Evolutionary conservation across 2,797 vertebrate species (phyloP), one percentile per base, ranked within the genome.

Genomic region (Ctenosaura bakeri): DNA sequence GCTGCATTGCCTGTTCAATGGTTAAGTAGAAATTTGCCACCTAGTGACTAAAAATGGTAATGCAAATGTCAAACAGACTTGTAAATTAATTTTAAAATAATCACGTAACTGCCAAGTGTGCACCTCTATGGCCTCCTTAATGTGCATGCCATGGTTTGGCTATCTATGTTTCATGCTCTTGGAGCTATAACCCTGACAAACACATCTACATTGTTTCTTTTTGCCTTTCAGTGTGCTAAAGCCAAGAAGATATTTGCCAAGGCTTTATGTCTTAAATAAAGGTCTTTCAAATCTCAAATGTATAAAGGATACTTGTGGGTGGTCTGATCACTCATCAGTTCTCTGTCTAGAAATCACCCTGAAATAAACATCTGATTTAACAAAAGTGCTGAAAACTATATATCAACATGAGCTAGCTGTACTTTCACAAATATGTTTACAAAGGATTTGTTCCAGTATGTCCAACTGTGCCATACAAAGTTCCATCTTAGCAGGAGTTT

Each of bases 351-450:
- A 76, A 35, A 42, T n/a, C 26, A 8, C 64, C 24, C 46, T 71
- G 6, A 18, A 26, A 46, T 29, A 83, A 76, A 89, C 35, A 50
- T 14, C 64, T 90, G 69, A 10, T 0, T 76, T 84, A 74, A n/a
- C 69, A n/a, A 0, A 42, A 16, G 77, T 71, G 91, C 18, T 91
- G 79, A 86, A 92, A 92, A 26, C 29, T 35, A 42, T 46, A 83
- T 29, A 29, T 76, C 16, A 86, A 78, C 86, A 82, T 54, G 50
- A 90, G 46, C 6, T n/a, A 88, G 4, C 32, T 29, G 0, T 1
- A 73, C 4, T 3, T 62, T 69, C 14, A 76, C 82, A 90, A 82
- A 91, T 64, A 69, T 8, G 5, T 46, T 88, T 84, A 64, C 13
- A 74, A 88, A 83, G 59, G 12, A 4, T 13, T 95, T 81, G 32